Evolutionary conservation across 2,113 vertebrate genomes (phyloP).

Genomic region (Corvus hawaiiensis): DNA sequence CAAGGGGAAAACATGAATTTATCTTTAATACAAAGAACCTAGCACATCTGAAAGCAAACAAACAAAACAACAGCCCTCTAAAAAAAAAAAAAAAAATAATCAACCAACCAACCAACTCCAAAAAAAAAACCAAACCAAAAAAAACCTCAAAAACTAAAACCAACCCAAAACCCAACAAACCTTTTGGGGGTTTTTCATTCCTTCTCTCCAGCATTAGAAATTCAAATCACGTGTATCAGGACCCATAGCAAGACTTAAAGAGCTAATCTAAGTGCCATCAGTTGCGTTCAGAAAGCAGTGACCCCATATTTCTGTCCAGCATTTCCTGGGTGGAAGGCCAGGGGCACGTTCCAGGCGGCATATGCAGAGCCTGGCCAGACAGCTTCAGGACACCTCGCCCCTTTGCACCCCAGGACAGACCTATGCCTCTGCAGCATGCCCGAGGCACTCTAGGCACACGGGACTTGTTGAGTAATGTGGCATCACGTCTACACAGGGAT

Average conservation of each 20-base stretch:
- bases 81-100: not conserved
- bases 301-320: not conserved
- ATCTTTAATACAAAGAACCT: not conserved
- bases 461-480: accelerated
- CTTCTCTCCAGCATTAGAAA: not conserved
- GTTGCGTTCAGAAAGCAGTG: not conserved
- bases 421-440: accelerated
- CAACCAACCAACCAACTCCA: not conserved
- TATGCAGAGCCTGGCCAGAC: not conserved
- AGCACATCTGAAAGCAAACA: not conserved
- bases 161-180: not conserved
- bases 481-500: not conserved
- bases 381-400: not conserved
- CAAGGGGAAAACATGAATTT: not conserved
- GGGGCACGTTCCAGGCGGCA: not conserved
- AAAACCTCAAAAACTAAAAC: no score
- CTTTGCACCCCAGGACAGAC: not conserved
- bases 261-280: not conserved
- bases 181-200: not conserved
- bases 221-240: not conserved
- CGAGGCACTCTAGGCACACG: accelerated
- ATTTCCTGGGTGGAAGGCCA: not conserved
- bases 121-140: no score
- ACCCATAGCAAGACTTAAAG: not conserved
- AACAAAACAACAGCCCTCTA: not conserved